A percentile compares a stretch with the other conserved stretches of the same genome.
phyloP scores from a whole-genome alignment of 2,113 vertebrate genomes.

The Rhabdomys dilectus region DNA sequence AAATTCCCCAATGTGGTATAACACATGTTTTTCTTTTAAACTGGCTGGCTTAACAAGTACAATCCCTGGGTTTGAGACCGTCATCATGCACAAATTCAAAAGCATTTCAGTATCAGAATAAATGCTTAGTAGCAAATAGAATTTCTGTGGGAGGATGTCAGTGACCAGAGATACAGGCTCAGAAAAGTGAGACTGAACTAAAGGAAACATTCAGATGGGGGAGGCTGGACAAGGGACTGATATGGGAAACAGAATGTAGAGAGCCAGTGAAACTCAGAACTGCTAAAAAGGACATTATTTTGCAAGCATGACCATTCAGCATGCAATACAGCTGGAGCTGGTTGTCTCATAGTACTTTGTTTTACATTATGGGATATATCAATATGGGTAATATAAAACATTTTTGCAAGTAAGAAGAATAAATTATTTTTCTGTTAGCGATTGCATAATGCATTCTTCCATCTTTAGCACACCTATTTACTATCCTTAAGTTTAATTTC shows the following conservation, averaged over 20 bases:
- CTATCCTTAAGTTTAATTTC: background rate
- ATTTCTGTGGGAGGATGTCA: background rate
- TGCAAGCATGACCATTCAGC: background rate
- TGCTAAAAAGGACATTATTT: background rate
- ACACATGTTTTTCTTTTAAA: too few species aligned
- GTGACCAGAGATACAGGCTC: background rate
- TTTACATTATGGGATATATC: background rate
- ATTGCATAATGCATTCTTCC: background rate
- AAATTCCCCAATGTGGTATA: too few species aligned
- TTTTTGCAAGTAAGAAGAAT: conserved; percentile 1
- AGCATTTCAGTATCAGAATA: background rate
- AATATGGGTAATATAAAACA: background rate
- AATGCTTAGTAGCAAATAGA: background rate
- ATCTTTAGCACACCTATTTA: background rate
- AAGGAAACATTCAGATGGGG: background rate
- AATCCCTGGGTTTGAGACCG: background rate
- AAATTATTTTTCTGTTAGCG: background rate
- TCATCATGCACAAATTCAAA: background rate
- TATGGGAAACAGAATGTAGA: background rate
- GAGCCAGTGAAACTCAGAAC: background rate
- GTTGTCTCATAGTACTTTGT: background rate
- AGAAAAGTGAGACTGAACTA: background rate
- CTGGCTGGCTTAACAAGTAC: background rate
- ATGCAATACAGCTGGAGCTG: background rate
- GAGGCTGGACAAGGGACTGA: background rate